Percentiles rank a stretch among this genome's conserved stretches.
Conservation (phyloP, 2,113 vertebrate species). For the Cyprinodon brontotheroides region DNA sequence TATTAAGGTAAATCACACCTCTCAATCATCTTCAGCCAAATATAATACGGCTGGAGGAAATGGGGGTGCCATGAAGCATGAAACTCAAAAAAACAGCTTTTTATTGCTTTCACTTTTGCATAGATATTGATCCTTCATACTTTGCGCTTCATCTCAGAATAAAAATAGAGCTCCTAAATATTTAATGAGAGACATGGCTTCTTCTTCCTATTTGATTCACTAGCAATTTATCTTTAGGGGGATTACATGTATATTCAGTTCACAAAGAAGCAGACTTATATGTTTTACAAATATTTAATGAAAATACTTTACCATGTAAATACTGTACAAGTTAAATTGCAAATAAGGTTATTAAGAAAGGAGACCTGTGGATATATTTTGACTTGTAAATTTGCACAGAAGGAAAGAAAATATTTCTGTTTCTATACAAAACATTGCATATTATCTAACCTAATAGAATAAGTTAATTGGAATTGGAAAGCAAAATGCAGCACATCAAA, state of each 20-base stretch:
- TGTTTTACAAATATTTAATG: not conserved
- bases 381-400: conserved; percentile 1
- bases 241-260: not conserved
- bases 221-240: not conserved
- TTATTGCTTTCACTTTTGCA: not conserved
- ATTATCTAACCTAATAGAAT: conserved; percentile 12
- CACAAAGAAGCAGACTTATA: not conserved
- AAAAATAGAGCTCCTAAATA: not conserved
- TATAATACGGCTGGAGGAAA: conserved; percentile 13
- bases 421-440: conserved; percentile 24
- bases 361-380: conserved; percentile 6
- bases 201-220: not conserved
- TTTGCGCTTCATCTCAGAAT: conserved; percentile 5
- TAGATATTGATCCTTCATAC: conserved; percentile 1
- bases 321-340: not conserved
- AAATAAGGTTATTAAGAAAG: conserved; percentile 1
- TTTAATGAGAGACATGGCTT: not conserved
- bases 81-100: conserved; percentile 2
- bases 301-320: not conserved
- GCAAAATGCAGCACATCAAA: conserved; percentile 16
- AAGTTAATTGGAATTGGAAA: conserved; percentile 14
- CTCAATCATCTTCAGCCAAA: conserved; percentile 38
- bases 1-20: conserved; percentile 28
- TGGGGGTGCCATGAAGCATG: conserved; percentile 13
- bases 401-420: conserved; percentile 9